These are phyloP conservation scores for Heteromormyrus szaboi DNA, from an alignment of 2,797 vertebrate species.

Conservation along the genomic window DNA sequence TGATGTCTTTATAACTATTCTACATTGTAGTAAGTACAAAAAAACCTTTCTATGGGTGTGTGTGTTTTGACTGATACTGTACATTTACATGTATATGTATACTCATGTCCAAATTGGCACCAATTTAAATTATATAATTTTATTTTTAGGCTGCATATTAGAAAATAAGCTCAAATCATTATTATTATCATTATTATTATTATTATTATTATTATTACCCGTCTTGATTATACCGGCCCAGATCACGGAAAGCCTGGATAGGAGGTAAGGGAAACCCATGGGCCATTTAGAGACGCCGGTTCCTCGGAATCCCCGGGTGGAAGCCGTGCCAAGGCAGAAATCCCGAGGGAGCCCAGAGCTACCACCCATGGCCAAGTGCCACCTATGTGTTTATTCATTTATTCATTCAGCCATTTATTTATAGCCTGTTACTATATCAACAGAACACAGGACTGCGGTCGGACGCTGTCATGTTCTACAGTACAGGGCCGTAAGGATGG, in stretches of 20 bases:
- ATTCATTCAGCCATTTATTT: not conserved
- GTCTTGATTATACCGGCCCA: not conserved
- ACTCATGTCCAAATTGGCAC: not conserved
- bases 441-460: not conserved
- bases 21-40: not conserved
- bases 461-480: conserved; percentile 10
- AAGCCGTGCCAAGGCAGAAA: not conserved
- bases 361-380: not conserved
- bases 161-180: not conserved
- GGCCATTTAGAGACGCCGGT: not conserved
- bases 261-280: not conserved
- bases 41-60: not conserved
- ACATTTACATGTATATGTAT: not conserved
- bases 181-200: not conserved
- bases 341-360: not conserved
- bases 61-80: not conserved
- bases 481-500: not conserved
- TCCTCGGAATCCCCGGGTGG: not conserved
- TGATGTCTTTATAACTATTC: not conserved
- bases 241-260: not conserved
- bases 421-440: not conserved
- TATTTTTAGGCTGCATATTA: not conserved
- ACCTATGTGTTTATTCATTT: not conserved
- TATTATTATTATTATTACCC: not conserved
- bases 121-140: not conserved